Evolutionary conservation across 1,140 invertebrate genomes (phyloP), one percentile per base, ranked within the genome.

Genomic region (Leptoteleia sp.): DNA sequence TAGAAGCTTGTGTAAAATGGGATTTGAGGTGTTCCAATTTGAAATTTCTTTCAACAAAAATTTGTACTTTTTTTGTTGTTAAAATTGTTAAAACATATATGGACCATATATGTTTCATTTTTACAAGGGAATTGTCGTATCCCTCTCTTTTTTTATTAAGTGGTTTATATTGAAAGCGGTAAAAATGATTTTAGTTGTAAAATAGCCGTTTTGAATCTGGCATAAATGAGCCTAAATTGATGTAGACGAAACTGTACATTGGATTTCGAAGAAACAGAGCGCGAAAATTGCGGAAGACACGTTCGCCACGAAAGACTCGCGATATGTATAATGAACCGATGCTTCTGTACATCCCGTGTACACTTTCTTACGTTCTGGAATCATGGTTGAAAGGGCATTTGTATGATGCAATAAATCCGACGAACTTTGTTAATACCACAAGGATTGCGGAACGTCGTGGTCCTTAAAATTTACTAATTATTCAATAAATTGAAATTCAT

Each of bases 271-370:
- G 52, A 75, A 76, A 61, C 54, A 76, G 72, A 76, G 72, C 72
- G 62, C 54, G 29, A 61, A 67, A 52, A 76, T 67, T 67, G 62
- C 72, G 62, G 72, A 76, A 76, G 72, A 61, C 47, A 61, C 47
- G 52, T 31, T 75, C 61, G 47, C 37, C 52, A 67, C 54, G 43
- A 75, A 9, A 59, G 54, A 25, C 37, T 40, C 17, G 52, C 55
- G 54, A 76, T 65, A 65, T 12, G 47, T 59, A 76, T 67, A 67
- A 76, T 45, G 62, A 67, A 47, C 33, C 70, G 50, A 50, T 55
- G 52, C 71, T 75, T 29, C 57, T 12, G 68, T 64, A 12, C 31
- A 62, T 62, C 59, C 25, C 31, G 17, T 54, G 19, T 64, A 48
- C 48, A 73, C 70, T 75, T 65, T 75, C 71, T 65, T 75, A 50